phyloP scores from a whole-genome alignment of 2,113 vertebrate species.

The Hylia prasina region DNA sequence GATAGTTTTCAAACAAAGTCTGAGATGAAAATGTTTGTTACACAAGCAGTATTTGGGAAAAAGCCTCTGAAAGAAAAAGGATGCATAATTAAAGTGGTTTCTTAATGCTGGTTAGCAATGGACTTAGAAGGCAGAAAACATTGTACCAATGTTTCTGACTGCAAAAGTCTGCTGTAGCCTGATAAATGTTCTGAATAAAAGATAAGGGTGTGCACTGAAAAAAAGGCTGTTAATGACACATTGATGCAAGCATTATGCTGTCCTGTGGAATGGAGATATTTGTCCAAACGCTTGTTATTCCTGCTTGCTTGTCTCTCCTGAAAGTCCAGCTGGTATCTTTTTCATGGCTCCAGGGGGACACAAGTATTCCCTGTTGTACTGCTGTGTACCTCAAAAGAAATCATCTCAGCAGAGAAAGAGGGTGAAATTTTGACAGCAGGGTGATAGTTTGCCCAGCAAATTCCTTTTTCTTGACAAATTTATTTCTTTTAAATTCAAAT shows the following conservation, averaged over 20 bases:
- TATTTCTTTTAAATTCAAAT: background rate
- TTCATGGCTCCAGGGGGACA: background rate
- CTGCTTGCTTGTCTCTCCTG: background rate
- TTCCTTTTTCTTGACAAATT: background rate
- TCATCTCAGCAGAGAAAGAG: background rate
- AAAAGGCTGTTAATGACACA: background rate
- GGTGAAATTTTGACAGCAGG: background rate
- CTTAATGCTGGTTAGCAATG: background rate
- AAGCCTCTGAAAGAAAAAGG: background rate
- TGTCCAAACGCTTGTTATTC: background rate
- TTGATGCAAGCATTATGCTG: background rate
- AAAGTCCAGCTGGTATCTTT: background rate
- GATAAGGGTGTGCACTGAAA: background rate
- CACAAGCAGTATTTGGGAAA: background rate
- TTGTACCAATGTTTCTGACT: background rate
- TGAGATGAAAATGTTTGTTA: background rate
- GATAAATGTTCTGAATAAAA: slow-evolving; percentile 26
- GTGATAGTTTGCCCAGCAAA: background rate
- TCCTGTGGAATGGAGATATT: background rate
- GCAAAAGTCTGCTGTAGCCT: background rate
- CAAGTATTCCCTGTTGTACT: background rate
- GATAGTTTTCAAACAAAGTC: background rate
- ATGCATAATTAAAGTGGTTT: background rate
- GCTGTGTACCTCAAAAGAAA: background rate
- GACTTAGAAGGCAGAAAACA: background rate